A percentile compares a stretch with the other conserved stretches of the same genome.
These are phyloP conservation scores for Axea sp. DNA, from an alignment of 2,888 invertebrate genomes.

Conservation along the genomic window DNA sequence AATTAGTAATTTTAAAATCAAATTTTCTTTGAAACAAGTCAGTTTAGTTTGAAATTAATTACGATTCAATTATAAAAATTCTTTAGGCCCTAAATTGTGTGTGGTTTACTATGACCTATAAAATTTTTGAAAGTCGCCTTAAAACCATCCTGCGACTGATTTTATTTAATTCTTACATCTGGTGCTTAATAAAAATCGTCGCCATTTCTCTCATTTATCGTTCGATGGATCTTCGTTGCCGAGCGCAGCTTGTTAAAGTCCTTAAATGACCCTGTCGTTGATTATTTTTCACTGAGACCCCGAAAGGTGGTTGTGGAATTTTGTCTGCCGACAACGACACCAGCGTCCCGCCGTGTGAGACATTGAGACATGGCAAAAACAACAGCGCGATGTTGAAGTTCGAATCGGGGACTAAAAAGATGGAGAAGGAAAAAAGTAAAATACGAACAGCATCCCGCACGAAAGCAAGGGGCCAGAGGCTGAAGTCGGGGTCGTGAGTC, in stretches of 20 bases:
- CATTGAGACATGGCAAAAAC: slow-evolving; percentile 46
- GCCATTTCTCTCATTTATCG: slow-evolving; percentile 21
- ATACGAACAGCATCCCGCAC: slow-evolving; percentile 36
- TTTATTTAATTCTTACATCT: too few species aligned
- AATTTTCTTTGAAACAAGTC: too few species aligned
- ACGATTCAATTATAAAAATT: too few species aligned
- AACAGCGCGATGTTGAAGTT: slow-evolving; percentile 48
- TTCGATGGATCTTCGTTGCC: slow-evolving; percentile 36
- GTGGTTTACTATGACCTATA: too few species aligned
- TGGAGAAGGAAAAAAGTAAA: slow-evolving; percentile 32
- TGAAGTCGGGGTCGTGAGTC: slow-evolving; percentile 71
- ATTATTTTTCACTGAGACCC: slow-evolving; percentile 66
- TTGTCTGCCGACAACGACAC: slow-evolving; percentile 48
- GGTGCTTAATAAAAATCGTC: slow-evolving; percentile 36
- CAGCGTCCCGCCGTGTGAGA: slow-evolving; percentile 45
- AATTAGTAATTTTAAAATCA: too few species aligned
- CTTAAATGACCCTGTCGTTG: slow-evolving; percentile 54
- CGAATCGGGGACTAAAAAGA: slow-evolving; percentile 36
- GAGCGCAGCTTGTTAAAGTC: slow-evolving; percentile 42
- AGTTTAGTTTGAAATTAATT: too few species aligned
- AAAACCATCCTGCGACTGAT: too few species aligned
- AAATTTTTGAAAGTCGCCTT: too few species aligned
- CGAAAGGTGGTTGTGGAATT: slow-evolving; percentile 48
- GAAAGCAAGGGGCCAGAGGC: slow-evolving; percentile 63
- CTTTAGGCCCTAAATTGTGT: too few species aligned